Evolutionary conservation across 2,888 invertebrate species (phyloP).

Genomic region (Aethes cnicana): DNA sequence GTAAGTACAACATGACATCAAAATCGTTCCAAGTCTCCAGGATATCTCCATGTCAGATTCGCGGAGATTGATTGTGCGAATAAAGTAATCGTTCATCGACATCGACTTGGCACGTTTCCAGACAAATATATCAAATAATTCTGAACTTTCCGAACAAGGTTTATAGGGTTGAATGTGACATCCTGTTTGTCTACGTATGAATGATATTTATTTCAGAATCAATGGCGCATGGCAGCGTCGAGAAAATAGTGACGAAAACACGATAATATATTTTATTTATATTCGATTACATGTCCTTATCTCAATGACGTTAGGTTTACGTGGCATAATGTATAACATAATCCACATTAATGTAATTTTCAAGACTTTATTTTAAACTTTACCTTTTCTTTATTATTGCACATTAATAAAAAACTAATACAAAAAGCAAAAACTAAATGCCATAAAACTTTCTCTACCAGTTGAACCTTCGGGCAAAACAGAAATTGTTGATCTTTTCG

Average conservation of each 20-base stretch:
- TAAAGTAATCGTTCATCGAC: conserved; percentile 50
- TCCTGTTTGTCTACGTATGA: conserved; percentile 8
- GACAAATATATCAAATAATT: conserved; percentile 7
- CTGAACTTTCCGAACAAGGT: conserved; percentile 1
- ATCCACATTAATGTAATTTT: no score
- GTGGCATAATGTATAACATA: no score
- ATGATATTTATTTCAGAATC: conserved; percentile 19
- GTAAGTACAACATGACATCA: neutral
- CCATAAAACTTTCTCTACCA: no score
- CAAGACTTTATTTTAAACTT: no score
- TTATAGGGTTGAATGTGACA: neutral
- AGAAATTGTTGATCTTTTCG: no score
- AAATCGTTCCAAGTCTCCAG: conserved; percentile 11
- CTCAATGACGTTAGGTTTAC: no score
- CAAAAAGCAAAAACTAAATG: no score
- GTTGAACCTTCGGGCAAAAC: no score
- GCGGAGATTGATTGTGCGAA: conserved; percentile 49
- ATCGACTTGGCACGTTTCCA: conserved; percentile 20
- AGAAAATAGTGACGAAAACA: conserved; percentile 1
- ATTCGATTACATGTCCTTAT: neutral
- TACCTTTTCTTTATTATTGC: no score
- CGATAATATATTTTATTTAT: conserved; percentile 11
- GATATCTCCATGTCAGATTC: conserved; percentile 18
- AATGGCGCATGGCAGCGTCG: conserved; percentile 4
- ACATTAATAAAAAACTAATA: no score